Evolutionary conservation across 2,797 vertebrate species (phyloP).

Genomic region (Sebastolobus altivelis): DNA sequence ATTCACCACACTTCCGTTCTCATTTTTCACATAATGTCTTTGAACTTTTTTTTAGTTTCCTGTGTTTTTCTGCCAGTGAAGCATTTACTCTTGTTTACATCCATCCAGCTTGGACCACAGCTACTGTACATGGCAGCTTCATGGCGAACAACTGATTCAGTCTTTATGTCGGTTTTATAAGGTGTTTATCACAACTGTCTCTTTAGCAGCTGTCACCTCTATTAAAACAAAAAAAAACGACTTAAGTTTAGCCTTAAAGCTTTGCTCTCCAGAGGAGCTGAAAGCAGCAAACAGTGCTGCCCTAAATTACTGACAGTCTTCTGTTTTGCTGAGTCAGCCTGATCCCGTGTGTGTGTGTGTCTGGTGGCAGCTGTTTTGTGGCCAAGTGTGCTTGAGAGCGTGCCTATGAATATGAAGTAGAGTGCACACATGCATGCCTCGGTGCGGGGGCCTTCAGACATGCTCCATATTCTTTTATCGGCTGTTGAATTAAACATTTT

Average conservation of each 20-base stretch:
- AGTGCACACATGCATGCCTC: background rate
- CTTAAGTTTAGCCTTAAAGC: constrained; percentile 42
- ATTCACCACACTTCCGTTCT: background rate
- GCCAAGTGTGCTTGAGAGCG: background rate
- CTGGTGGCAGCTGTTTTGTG: constrained; percentile 32
- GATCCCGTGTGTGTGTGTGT: constrained; percentile 3
- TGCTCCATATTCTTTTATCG: background rate
- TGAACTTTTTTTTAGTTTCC: background rate
- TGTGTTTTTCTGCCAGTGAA: background rate
- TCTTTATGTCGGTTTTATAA: background rate
- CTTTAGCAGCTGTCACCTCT: constrained; percentile 12
- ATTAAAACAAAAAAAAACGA: background rate
- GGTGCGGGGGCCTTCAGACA: background rate
- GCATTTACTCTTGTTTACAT: background rate
- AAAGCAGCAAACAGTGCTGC: constrained; percentile 4
- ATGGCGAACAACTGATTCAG: background rate
- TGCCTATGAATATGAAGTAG: constrained; percentile 39
- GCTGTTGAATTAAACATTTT: constrained; percentile 49
- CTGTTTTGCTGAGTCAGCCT: constrained; percentile 56
- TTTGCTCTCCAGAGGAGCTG: constrained; percentile 37
- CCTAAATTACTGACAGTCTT: constrained; percentile 38
- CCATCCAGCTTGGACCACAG: background rate
- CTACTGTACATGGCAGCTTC: background rate
- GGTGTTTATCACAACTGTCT: constrained; percentile 18
- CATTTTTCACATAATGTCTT: background rate